These are phyloP conservation scores for Hipposideros armiger DNA, from an alignment of 2,113 vertebrate genomes.

Conservation along the genomic window DNA sequence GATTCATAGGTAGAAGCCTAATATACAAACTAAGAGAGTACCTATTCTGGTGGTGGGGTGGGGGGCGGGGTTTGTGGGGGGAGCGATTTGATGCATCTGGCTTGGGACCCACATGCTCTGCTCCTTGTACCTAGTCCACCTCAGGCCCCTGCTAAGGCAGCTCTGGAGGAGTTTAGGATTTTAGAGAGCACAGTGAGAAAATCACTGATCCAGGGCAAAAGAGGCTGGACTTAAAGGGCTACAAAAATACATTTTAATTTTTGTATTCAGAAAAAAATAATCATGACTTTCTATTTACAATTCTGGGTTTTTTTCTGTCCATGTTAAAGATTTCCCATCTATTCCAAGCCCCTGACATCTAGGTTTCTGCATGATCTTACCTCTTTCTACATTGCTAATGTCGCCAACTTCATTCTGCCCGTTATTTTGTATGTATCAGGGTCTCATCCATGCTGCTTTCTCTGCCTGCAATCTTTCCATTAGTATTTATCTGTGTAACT, in stretches of 20 bases:
- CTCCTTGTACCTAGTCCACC: neutral
- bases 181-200: neutral
- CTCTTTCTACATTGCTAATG: neutral
- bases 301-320: neutral
- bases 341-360: neutral
- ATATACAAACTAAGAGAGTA: neutral
- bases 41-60: neutral
- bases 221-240: neutral
- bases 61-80: neutral
- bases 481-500: neutral
- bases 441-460: neutral
- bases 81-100: neutral
- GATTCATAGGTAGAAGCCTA: neutral
- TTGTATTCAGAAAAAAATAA: neutral
- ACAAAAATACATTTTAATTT: neutral
- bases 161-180: neutral
- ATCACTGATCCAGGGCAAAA: neutral
- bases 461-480: neutral
- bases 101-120: neutral
- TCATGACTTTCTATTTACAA: neutral
- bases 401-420: neutral
- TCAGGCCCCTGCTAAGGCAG: neutral
- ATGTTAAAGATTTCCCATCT: neutral
- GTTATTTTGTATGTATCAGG: neutral
- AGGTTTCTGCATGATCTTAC: neutral